Evolutionary conservation across 2,888 invertebrate genomes (phyloP), one percentile per base, ranked within the genome.

Genomic region (Anoplius nigerrimus): DNA sequence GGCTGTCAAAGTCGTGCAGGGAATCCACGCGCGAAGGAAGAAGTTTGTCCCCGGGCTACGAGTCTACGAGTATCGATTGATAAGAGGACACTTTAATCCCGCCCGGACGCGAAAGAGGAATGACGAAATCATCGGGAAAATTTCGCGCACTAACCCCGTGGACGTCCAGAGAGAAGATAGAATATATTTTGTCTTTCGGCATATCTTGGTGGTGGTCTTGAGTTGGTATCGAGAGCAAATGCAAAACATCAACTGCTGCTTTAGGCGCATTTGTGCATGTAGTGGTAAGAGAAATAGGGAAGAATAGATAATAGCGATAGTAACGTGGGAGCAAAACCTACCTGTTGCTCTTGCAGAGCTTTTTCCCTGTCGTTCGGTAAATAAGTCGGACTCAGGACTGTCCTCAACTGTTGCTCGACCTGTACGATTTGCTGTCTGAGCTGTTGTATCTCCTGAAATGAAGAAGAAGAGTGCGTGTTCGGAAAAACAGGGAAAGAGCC

Each of bases 381-480:
- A 90, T 95, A 95, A 81, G 94, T 94, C 70, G 97, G 96, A 85
- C 95, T 95, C 89, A 95, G 92, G 57, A 95, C 94, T 69, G 93
- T 92, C 72, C 97, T 92, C 86, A 97, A 91, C 88, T 95, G 95
- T 89, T 97, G 97, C 89, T 97, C 97, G 75, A 95, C 95, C 88
- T 94, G 93, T 74, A 96, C 93, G 84, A 97, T 94, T 89, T 95
- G 94, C 84, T 95, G 94, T 67, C 96, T 93, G 77, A 97, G 91
- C 60, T 93, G 92, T 84, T 95, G 95, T 86, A 97, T 94, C 90
- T 97, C 97, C 91, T 92, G 86, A 15, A 87, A 86, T 63, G 48
- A 56, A 71, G 45, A 75, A 62, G 69, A 42, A 16, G 66, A 16
- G 66, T 46, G 51, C 57, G 52, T 43, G 22, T 51, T n/a, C n/a